Evolutionary conservation across 1,140 invertebrate genomes (phyloP), one percentile per base, ranked within the genome.

Genomic region (Augochlora pura): DNA sequence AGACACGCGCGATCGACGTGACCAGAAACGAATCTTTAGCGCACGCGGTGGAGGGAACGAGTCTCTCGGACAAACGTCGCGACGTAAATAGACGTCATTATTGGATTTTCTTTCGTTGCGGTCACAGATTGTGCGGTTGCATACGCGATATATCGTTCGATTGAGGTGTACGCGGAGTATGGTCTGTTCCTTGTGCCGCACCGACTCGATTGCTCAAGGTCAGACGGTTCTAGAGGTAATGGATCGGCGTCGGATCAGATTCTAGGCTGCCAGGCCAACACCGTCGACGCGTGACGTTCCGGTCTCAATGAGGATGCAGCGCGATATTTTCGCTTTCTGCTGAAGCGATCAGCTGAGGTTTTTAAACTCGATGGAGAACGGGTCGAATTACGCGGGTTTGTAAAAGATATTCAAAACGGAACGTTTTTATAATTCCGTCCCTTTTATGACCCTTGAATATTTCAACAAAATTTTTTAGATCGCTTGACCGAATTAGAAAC

Each of bases 21-120:
- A n/a, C 10, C 12, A 12, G 32, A 32, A 2, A 32, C 32, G 32
- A 4, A 32, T 32, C n/a, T n/a, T n/a, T n/a, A n/a, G n/a, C n/a
- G n/a, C n/a, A n/a, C n/a, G n/a, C n/a, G n/a, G n/a, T n/a, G n/a
- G n/a, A n/a, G n/a, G n/a, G n/a, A n/a, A n/a, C n/a, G n/a, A n/a
- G n/a, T n/a, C n/a, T n/a, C 27, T 67, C 46, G 49, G 62, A 69
- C 46, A 66, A 68, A 49, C 42, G 66, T 25, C n/a, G 23, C 72
- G 57, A 85, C 32, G 71, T 49, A 71, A 78, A 14, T 74, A n/a
- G 14, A 84, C 54, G 60, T 75, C 38, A 72, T 77, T 64, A 52
- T 32, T 81, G 54, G 83, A 82, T 86, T 77, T 86, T 80, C 68
- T 86, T 85, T 82, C 69, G 9, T 16, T 83, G 76, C 27, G 76